Evolutionary conservation across 2,888 invertebrate genomes (phyloP), one percentile per base, ranked within the genome.

Genomic region (Acheta domesticus): DNA sequence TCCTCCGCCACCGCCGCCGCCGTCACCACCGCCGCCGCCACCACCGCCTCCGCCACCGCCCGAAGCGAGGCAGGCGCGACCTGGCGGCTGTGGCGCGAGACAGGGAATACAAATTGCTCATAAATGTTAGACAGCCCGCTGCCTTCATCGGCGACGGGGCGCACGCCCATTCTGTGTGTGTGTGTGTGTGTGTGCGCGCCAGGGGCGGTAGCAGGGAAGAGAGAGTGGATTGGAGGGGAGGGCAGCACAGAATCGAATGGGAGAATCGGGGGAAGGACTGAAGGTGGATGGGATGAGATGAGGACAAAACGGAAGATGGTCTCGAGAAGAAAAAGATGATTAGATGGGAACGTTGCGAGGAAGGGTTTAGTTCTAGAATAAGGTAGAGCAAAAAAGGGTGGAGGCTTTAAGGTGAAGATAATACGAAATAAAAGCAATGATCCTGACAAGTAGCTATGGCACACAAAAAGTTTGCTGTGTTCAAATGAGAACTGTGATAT

Each of bases 41-140:
- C 62, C 14, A 4, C 62, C 62, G 8, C 62, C n/a, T 62, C 62
- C 62, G n/a, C 16, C 62, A n/a, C 3, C 16, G 62, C 62, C 62
- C 16, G n/a, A n/a, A 62, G 62, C 62, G 62, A 62, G 14, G 62
- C 8, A 19, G n/a, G 62, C n/a, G 62, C 62, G 62, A 62, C 62
- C 62, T 62, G 62, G 62, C 62, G 62, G n/a, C 0, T 14, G 62
- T n/a, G 62, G 62, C 16, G 62, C 62, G 62, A 62, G 62, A 62
- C 62, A 62, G 62, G 62, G 62, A 62, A 62, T 62, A 62, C 62
- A 62, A 62, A 62, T 62, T 62, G 62, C 62, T 62, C 62, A 62
- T 62, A 62, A 62, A 62, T 62, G 62, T 62, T 62, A 62, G 62
- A 62, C 62, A 62, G n/a, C 62, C 62, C 62, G 11, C 62, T 62